A percentile compares a stretch with the other conserved stretches of the same genome.
Evolutionary conservation across 1,140 invertebrate species (phyloP).

Genomic region (Sesamia nonagrioides): DNA sequence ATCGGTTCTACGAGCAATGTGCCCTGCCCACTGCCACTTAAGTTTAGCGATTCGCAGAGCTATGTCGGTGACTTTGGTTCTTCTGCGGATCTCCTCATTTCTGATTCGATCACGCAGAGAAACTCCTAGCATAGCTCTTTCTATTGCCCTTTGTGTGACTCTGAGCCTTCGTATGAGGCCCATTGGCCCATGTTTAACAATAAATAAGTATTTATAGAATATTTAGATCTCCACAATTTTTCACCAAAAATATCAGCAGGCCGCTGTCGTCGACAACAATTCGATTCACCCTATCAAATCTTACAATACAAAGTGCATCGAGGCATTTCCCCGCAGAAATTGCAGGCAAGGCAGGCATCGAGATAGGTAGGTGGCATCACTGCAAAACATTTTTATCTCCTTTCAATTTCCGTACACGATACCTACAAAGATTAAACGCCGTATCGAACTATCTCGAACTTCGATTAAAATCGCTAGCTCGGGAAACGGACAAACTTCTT

Average conservation of each 20-base stretch:
- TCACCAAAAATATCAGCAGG: not conserved
- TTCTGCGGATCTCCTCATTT: too few species aligned
- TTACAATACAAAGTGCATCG: constrained; percentile 21
- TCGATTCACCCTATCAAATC: constrained; percentile 17
- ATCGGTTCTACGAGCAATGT: too few species aligned
- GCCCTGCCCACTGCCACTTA: too few species aligned
- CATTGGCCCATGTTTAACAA: too few species aligned
- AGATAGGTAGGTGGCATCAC: constrained; percentile 1
- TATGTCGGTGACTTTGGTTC: too few species aligned
- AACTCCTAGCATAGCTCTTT: too few species aligned
- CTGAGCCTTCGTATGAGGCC: too few species aligned
- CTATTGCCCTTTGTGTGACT: too few species aligned
- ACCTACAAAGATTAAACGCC: constrained; percentile 47
- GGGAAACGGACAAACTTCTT: constrained; percentile 40
- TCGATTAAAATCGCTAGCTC: constrained; percentile 49
- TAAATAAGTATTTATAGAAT: too few species aligned
- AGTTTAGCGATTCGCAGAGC: too few species aligned
- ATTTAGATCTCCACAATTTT: too few species aligned
- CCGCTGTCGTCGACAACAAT: not conserved
- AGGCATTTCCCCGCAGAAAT: constrained; percentile 3
- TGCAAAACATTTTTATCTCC: constrained; percentile 50
- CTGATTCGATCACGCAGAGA: too few species aligned
- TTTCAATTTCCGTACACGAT: constrained; percentile 49
- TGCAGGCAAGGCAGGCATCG: constrained; percentile 6
- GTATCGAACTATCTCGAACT: constrained; percentile 45